Base-by-base conservation (phyloP, 1,140 invertebrate species). In the Drosophila trapezifrons region DNA sequence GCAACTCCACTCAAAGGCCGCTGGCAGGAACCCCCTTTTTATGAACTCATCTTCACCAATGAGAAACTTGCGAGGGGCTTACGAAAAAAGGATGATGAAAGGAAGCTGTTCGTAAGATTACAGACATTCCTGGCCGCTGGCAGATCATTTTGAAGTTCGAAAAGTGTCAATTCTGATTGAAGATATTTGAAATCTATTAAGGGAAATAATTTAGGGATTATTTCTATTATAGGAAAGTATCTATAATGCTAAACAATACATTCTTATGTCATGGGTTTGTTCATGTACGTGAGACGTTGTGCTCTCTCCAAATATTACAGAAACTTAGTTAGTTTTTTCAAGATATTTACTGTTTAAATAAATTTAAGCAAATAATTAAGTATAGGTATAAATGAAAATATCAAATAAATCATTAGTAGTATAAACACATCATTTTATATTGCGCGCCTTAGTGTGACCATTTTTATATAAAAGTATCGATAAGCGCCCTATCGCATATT, bases 1-100 rank as follows among this genome's bases (percentile, higher is more conserved):
- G 42, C 51, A 71, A 43, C 63, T 63, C 43, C 49, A 57, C 40
- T 70, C 32, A 35, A 32, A 47, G 67, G 65, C 22, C 51, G 18
- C 18, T 22, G 46, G 25, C 18, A 49, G 17, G 25, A 42, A 20
- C 51, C 51, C 32, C 51, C 51, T 58, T 72, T 49, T 71, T 27
- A 72, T 72, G 43, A 71, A 71, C 43, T 35, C 65, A 52, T 69
- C 46, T 40, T 35, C 51, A 35, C 27, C 20, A 22, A 27, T 9
- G 20, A 9, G 18, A n/a, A 32, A 51, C 49, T 52, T 52, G 18
- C 18, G 64, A 27, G 27, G 20, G 13, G n/a, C 43, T 60, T n/a
- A 27, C 9, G 17, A 18, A 54, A 37, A 37, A 54, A 54, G 54
- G 35, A 25, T 55, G 59, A 25, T 57, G 49, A 47, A 66, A 46